These are phyloP conservation scores for Aethes cnicana DNA, from an alignment of 2,888 invertebrate species.

Conservation along the genomic window DNA sequence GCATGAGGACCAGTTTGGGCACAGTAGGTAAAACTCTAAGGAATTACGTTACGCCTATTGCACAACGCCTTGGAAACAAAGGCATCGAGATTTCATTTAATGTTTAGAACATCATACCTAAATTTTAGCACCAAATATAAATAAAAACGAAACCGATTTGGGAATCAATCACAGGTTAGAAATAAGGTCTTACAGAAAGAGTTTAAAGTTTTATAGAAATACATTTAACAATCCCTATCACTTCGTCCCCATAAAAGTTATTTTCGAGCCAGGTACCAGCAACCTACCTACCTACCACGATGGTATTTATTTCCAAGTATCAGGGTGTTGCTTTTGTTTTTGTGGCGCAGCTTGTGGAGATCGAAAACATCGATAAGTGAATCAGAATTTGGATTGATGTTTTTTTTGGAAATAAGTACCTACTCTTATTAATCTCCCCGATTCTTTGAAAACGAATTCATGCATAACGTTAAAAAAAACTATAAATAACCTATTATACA, in stretches of 20 bases:
- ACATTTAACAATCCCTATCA: constrained; percentile 9
- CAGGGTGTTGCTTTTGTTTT: constrained; percentile 16
- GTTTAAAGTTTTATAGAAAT: constrained; percentile 5
- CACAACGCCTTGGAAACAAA: constrained; percentile 14
- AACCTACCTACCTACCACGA: constrained; percentile 20
- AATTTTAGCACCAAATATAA: background rate
- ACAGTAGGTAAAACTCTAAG: constrained; percentile 31
- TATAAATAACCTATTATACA: too few species aligned
- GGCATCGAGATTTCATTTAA: constrained; percentile 3
- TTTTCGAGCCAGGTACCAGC: constrained; percentile 12
- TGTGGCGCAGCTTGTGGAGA: constrained; percentile 6
- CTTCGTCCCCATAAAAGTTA: constrained; percentile 5
- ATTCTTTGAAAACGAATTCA: background rate
- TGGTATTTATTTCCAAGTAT: constrained; percentile 16
- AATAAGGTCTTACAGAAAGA: background rate
- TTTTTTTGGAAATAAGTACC: constrained; percentile 7
- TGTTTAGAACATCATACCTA: constrained; percentile 1
- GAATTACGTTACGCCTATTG: constrained; percentile 17
- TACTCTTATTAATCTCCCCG: constrained; percentile 3
- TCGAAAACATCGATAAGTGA: constrained; percentile 13
- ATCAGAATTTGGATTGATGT: constrained; percentile 12
- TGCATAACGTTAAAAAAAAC: too few species aligned
- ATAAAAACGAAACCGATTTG: background rate
- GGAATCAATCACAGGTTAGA: constrained; percentile 3
- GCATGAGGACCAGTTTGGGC: constrained; percentile 70